A percentile compares a stretch with the other conserved stretches of the same genome.
phyloP scores from a whole-genome alignment of 2,113 vertebrate species.

The Podarcis cretensis region DNA sequence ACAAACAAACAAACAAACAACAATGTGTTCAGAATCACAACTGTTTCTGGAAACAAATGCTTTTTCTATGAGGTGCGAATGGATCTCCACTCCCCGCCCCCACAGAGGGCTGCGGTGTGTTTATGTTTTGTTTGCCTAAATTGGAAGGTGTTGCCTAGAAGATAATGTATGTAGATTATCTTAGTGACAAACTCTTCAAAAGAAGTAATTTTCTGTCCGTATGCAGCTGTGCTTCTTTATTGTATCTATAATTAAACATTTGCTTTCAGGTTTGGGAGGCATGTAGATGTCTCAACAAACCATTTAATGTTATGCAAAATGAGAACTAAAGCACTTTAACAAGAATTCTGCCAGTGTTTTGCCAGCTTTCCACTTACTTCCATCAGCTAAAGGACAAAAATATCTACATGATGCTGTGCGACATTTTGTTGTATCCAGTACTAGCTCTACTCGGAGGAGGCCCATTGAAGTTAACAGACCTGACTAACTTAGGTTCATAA shows the following conservation, averaged over 20 bases:
- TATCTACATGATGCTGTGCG: neutral
- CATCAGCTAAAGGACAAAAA: slow-evolving; percentile 2
- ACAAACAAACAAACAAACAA: neutral
- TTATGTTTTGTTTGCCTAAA: slow-evolving; percentile 44
- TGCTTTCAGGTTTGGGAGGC: slow-evolving; percentile 15
- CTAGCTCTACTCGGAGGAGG: too few species aligned
- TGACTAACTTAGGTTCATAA: too few species aligned
- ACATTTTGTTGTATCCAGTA: neutral
- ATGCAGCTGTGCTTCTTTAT: slow-evolving; percentile 46
- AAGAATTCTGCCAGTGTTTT: neutral
- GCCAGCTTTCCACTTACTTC: slow-evolving; percentile 1
- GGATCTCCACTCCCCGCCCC: slow-evolving; percentile 10
- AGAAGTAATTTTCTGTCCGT: slow-evolving; percentile 38
- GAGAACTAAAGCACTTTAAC: neutral
- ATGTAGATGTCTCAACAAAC: neutral
- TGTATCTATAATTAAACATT: slow-evolving; percentile 50
- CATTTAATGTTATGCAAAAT: slow-evolving; percentile 2
- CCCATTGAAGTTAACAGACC: too few species aligned
- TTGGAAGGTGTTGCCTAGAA: slow-evolving; percentile 50
- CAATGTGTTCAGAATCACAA: neutral
- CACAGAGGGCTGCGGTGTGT: neutral
- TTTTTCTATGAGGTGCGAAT: slow-evolving; percentile 10
- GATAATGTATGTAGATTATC: slow-evolving; percentile 24
- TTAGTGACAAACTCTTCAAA: neutral
- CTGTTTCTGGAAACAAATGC: neutral